Conservation (phyloP, 1,140 invertebrate genomes). For the Drosophila ercepeae region DNA sequence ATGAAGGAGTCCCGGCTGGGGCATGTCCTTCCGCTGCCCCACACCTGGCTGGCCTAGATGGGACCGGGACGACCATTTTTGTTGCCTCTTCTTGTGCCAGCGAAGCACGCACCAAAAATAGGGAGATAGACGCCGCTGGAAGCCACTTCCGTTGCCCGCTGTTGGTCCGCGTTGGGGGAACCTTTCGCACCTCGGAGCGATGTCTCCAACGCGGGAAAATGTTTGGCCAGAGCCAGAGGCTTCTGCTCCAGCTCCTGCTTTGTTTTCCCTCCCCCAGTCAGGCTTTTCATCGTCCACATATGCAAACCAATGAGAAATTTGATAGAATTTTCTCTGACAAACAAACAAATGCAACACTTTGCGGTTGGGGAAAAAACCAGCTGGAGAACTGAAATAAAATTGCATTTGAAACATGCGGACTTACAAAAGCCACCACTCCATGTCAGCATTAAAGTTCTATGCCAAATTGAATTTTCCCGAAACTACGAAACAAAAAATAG, state of each 20-base stretch:
- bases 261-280: background rate
- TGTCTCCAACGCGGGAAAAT: slow-evolving; percentile 19
- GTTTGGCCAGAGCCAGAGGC: background rate
- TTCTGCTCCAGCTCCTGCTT: background rate
- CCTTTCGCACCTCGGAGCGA: slow-evolving; percentile 62
- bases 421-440: slow-evolving; percentile 28
- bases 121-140: slow-evolving; percentile 37
- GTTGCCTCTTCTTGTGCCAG: slow-evolving; percentile 52
- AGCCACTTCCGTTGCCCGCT: slow-evolving; percentile 62
- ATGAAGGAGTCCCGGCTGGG: slow-evolving; percentile 17
- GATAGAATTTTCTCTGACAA: slow-evolving; percentile 53
- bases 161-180: slow-evolving; percentile 5
- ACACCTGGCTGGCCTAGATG: background rate
- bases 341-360: slow-evolving; percentile 66
- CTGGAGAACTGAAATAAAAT: slow-evolving; percentile 39
- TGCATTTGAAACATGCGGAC: slow-evolving; percentile 68
- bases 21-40: slow-evolving; percentile 2
- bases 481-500: slow-evolving; percentile 68
- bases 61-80: slow-evolving; percentile 57
- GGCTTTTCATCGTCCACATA: slow-evolving; percentile 14
- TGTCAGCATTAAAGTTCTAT: slow-evolving; percentile 50
- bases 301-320: slow-evolving; percentile 52
- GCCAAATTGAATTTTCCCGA: slow-evolving; percentile 76
- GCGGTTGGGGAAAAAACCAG: slow-evolving; percentile 51
- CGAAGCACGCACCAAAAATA: slow-evolving; percentile 65